Evolutionary conservation across 2,888 invertebrate species (phyloP), one percentile per base, ranked within the genome.

Genomic region (Spialia ferax): DNA sequence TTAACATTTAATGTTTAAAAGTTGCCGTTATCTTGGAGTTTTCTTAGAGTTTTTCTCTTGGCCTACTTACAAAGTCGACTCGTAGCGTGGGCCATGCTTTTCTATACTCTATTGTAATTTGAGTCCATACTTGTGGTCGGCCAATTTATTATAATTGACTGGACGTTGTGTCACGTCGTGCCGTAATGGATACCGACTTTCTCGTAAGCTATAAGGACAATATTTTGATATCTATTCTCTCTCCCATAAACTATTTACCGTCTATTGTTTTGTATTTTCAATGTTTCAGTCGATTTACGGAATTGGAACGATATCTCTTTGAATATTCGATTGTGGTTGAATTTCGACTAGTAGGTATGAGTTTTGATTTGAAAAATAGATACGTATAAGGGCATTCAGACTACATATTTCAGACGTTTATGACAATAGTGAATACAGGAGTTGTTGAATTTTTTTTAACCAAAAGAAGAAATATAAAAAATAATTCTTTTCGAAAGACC

Each of bases 101-200:
- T 59, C 45, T 18, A 22, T 61, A 61, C 48, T 22, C 50, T 22
- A 61, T 50, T 61, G 61, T 61, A 61, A 61, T 50, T 61, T 61
- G 50, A 61, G 50, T 32, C 61, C 45, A 13, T 29, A 35, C n/a
- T 35, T 61, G 61, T 50, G 32, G 61, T 50, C 50, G 50, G 61
- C 61, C 61, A 61, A 50, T 61, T 61, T 61, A 61, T 61, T 61
- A 61, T 61, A 61, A 61, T 61, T 50, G 61, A 61, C 61, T 50
- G 61, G 61, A 61, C 61, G 29, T 32, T 61, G 50, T 61, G 61
- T 61, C 61, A 61, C 61, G 61, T 61, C 50, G 56, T 20, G 23
- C 61, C 50, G 61, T 61, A 61, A 61, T 61, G 61, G 61, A 61
- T 22, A 61, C 61, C 61, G 61, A 45, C 61, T 50, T 61, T 61